Base-by-base conservation (phyloP, 2,113 vertebrate species). In the Nothoprocta perdicaria region DNA sequence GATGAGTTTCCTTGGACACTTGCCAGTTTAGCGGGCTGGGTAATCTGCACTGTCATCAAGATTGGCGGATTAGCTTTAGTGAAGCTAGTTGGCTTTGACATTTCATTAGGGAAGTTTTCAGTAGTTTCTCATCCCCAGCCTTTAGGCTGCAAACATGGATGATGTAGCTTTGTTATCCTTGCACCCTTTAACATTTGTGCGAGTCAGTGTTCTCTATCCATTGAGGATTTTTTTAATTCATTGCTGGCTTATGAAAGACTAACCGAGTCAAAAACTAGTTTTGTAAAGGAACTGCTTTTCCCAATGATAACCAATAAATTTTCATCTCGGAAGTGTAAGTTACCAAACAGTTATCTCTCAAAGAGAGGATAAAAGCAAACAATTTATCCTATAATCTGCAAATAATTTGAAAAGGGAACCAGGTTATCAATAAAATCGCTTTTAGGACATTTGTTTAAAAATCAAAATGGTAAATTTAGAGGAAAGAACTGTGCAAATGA, bases 41-140 rank as follows among this genome's bases (percentile, higher is more conserved):
- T 95, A 94, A 94, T 95, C 95, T 92, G 75, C 24, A 9, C 79
- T 88, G 90, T 93, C 91, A 82, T 89, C 86, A 94, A 84, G 92
- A 94, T 93, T 84, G 86, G 93, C 2, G 9, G 92, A 95, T 95
- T 95, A 93, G 82, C 81, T 87, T 31, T 21, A 69, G 69, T 88
- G 90, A 94, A 87, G 84, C 73, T 95, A 91, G 91, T 95, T 95
- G 84, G 72, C 84, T 96, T 93, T 95, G 94, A 90, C 87, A 66
- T 91, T 89, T 96, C 88, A 86, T 92, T 93, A 95, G 83, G 74
- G 87, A 83, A 90, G 79, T 93, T 95, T 88, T 87, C 65, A 3
- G 6, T 29, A 83, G 65, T 81, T 95, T 80, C 85, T 85, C 61
- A 53, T 69, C 65, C 53, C 67, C 1, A 1, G 12, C 81, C 68